A percentile compares a stretch with the other conserved stretches of the same genome.
Conservation (phyloP, 2,797 vertebrate species). For the Rhabdomys pumilio region DNA sequence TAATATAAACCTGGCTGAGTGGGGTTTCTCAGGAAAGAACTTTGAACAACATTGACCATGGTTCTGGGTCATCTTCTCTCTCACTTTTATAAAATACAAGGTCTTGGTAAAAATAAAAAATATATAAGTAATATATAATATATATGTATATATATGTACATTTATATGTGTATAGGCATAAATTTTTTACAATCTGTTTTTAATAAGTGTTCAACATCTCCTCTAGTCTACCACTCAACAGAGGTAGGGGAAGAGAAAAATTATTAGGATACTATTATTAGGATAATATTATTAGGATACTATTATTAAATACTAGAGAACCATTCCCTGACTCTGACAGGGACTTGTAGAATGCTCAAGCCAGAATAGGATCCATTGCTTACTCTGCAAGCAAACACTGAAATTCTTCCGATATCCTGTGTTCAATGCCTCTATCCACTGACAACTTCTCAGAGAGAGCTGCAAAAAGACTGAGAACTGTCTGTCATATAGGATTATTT, state of each 20-base stretch:
- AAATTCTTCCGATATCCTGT: not conserved
- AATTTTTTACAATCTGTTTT: not conserved
- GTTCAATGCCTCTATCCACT: not conserved
- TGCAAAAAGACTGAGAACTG: not conserved
- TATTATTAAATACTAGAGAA: not conserved
- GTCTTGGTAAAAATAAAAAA: not conserved
- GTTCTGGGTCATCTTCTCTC: not conserved
- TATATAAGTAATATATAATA: not conserved
- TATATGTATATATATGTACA: no score
- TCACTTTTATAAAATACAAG: not conserved
- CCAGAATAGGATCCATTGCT: no score
- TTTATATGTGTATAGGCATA: not conserved
- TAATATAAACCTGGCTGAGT: not conserved
- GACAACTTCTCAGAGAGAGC: not conserved
- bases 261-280: no score
- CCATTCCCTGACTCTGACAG: not conserved
- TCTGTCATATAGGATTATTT: not conserved
- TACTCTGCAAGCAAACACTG: not conserved
- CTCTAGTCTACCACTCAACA: not conserved
- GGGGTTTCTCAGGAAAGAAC: slow-evolving; percentile 21
- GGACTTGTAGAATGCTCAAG: not conserved
- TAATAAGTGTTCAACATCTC: not conserved
- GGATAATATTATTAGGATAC: no score
- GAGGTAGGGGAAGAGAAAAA: not conserved
- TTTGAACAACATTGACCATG: slow-evolving; percentile 34